Evolutionary conservation across 2,113 vertebrate genomes (phyloP).

Genomic region (Nerophis ophidion): DNA sequence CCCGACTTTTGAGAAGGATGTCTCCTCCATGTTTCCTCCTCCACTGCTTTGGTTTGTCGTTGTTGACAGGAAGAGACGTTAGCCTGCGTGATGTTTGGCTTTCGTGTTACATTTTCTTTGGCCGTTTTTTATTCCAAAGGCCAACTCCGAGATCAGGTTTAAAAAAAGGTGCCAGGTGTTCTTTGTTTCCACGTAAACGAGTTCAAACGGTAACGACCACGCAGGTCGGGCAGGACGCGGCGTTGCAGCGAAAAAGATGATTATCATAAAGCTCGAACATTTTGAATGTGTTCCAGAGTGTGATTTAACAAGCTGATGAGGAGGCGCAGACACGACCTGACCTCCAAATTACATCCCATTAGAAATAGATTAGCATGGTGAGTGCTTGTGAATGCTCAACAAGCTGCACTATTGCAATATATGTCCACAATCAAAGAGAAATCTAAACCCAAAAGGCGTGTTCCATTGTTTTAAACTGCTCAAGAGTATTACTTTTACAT

Average conservation of each 20-base stretch:
- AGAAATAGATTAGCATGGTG: constrained; percentile 29
- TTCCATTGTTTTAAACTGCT: not conserved
- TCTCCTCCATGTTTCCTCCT: not conserved
- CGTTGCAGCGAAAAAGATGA: constrained; percentile 25
- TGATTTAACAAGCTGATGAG: constrained; percentile 56
- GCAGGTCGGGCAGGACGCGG: constrained; percentile 26
- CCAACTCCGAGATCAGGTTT: constrained; percentile 8
- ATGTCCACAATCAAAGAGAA: not conserved
- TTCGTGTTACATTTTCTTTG: too few species aligned
- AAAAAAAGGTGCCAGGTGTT: constrained; percentile 1
- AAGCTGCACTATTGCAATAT: constrained; percentile 1
- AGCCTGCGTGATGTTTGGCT: not conserved
- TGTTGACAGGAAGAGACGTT: not conserved
- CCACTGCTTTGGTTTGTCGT: not conserved
- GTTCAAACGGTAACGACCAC: constrained; percentile 26
- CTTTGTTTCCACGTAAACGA: constrained; percentile 20
- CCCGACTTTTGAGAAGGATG: not conserved
- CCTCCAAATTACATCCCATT: constrained; percentile 42
- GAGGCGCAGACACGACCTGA: constrained; percentile 39
- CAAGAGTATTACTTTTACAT: not conserved
- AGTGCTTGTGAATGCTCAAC: constrained; percentile 14
- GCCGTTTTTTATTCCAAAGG: not conserved
- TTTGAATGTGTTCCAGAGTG: constrained; percentile 36
- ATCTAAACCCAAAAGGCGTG: not conserved
- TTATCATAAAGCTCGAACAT: constrained; percentile 47